Evolutionary conservation across 2,113 vertebrate species (phyloP), one percentile per base, ranked within the genome.

Genomic region (Pampusana beccarii): DNA sequence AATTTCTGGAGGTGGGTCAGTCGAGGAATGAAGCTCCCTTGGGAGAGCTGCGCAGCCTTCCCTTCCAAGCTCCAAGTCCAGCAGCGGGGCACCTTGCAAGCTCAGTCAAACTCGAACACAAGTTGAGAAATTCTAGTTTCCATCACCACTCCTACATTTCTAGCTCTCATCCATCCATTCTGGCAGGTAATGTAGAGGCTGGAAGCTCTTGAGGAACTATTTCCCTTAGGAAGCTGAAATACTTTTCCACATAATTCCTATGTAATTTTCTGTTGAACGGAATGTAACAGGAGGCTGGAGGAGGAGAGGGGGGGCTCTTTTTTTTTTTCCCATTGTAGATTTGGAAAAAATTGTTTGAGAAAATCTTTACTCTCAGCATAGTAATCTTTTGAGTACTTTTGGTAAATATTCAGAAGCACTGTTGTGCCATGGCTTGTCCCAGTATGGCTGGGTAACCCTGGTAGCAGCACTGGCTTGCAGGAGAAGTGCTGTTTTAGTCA

Each of bases 91-190:
- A 23, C 29, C 15, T 38, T 46, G 40, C 8, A 33, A 51, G 5
- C 9, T 44, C 1, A 0, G 11, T 23, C 0, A 0, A 20, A 34
- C 25, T 25, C 9, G 2, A 53, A 60, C 5, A 8, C 13, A 31
- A 23, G 7, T 6, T 1, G 5, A 16, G 57, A 64, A 31, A 4
- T 57, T 79, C 50, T 56, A 36, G 10, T 79, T 12, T 46, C 33
- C 28, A 7, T 9, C 28, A 8, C 17, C 71, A 29, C 42, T 87
- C 46, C 20, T 24, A 15, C 14, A 9, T 56, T 75, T 71, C 21
- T 20, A 33, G 18, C 31, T 48, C 58, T 88, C 1, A 1, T 33
- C 38, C 29, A 38, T 42, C 24, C 14, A 13, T 44, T 23, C 16
- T 56, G 15, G 5, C 16, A 69, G 18, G 2, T 53, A 42, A 14